Evolutionary conservation across 2,888 invertebrate genomes (phyloP), one percentile per base, ranked within the genome.

Genomic region (Auanema freiburgensis): DNA sequence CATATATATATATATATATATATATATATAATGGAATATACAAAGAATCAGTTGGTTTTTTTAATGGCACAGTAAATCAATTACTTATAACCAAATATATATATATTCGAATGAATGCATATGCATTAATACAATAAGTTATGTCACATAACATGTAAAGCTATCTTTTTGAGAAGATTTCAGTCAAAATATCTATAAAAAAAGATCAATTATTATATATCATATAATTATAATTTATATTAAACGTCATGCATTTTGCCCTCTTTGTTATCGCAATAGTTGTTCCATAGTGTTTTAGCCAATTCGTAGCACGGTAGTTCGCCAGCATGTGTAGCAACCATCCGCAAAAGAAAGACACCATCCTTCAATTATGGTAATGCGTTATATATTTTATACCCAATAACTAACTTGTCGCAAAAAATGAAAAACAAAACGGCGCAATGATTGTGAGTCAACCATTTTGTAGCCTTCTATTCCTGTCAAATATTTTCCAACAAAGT

Each of bases 381-480:
- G 3, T n/a, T 21, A 24, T 24, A 2, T 52, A 21, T 24, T 16
- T 53, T 2, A 40, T 33, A 33, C n/a, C n/a, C n/a, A n/a, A n/a
- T n/a, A 33, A 33, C 33, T 3, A 3, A 76, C 75, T 66, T 76
- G 83, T 65, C 79, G 63, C 24, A 83, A 74, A 56, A 83, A 83
- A 63, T 81, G 80, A 65, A 80, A 79, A 23, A 83, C 83, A 65
- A 83, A 83, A 46, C 83, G 67, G 49, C 83, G 56, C 25, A 83
- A 63, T 16, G 80, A 79, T 64, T 83, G 83, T 41, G 80, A 79
- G 69, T 83, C 83, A 44, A 84, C 83, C 83, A 84, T 83, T 62
- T 83, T 84, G 73, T 83, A 84, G 57, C 83, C 83, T 63, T 83
- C 83, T 57, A 83, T 83, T 51, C 83, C 83, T 23, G 81, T 79